Conservation (phyloP, 2,113 vertebrate genomes). For the Rhinolophus sinicus region DNA sequence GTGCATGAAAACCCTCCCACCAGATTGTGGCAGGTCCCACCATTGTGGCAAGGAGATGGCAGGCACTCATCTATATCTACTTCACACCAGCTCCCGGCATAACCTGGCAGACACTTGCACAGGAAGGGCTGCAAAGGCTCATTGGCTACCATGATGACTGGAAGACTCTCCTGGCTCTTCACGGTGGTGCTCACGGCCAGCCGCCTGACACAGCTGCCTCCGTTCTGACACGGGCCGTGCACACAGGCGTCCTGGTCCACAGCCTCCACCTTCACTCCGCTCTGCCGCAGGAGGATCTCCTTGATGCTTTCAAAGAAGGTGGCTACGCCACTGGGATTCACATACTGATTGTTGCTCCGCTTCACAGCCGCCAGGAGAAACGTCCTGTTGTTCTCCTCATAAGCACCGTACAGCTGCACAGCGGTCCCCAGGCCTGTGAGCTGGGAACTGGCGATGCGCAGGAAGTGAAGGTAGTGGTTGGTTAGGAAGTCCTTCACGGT, state of each 20-base stretch:
- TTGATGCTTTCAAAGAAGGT: conserved; percentile 99
- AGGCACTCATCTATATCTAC: conserved; percentile 94
- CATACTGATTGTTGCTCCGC: conserved; percentile 91
- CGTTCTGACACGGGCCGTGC: conserved; percentile 94
- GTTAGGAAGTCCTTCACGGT: conserved; percentile 91
- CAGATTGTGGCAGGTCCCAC: conserved; percentile 95
- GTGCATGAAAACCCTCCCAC: conserved; percentile 97
- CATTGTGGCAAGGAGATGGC: conserved; percentile 96
- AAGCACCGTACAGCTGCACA: conserved; percentile 92
- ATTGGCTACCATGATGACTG: conserved; percentile 93
- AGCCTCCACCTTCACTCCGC: conserved; percentile 93
- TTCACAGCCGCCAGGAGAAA: conserved; percentile 94
- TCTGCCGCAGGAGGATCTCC: conserved; percentile 93
- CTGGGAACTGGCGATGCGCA: conserved; percentile 94
- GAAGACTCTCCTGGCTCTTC: conserved; percentile 90
- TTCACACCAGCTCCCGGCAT: conserved; percentile 92
- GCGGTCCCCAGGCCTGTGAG: conserved; percentile 93
- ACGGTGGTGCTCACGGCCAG: conserved; percentile 88
- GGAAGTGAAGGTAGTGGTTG: conserved; percentile 95
- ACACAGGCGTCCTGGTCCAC: conserved; percentile 95
- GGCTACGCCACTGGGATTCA: conserved; percentile 94
- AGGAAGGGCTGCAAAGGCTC: conserved; percentile 92
- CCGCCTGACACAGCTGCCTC: conserved; percentile 93
- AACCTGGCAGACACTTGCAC: conserved; percentile 94
- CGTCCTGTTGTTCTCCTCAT: conserved; percentile 93